phyloP scores from a whole-genome alignment of 2,888 invertebrate species.

The Eudasyphora cyanicolor region DNA sequence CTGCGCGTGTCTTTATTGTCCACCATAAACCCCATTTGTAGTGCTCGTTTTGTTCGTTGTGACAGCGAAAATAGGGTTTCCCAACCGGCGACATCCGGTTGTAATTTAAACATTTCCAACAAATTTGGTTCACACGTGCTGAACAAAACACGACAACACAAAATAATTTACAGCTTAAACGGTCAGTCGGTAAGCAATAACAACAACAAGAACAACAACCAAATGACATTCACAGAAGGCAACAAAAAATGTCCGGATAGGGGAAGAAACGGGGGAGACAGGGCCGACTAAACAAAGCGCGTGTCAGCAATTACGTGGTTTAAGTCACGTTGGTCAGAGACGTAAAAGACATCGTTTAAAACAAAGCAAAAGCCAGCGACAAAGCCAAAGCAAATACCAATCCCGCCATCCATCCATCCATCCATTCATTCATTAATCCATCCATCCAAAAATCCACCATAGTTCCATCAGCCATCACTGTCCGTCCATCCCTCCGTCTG shows the following conservation, averaged over 20 bases:
- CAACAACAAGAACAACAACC: conserved; percentile 16
- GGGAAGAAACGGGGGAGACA: not conserved
- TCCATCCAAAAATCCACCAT: too few species aligned
- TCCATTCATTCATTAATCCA: not conserved
- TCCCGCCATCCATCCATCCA: not conserved
- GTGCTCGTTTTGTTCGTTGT: not conserved
- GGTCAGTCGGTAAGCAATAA: not conserved
- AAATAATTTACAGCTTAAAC: conserved; percentile 6
- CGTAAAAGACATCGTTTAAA: conserved; percentile 60
- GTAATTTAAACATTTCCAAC: conserved; percentile 39
- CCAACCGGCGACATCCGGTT: conserved; percentile 49
- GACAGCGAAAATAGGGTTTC: conserved; percentile 34
- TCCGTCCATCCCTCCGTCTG: too few species aligned
- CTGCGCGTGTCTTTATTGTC: not conserved
- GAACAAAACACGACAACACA: not conserved
- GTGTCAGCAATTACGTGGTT: conserved; percentile 60
- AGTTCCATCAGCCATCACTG: too few species aligned
- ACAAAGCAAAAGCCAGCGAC: not conserved
- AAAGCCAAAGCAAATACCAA: not conserved
- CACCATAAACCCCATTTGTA: not conserved
- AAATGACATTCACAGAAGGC: conserved; percentile 34
- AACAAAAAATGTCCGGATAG: not conserved
- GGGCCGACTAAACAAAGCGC: conserved; percentile 7
- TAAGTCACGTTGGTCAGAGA: conserved; percentile 54
- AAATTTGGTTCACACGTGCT: conserved; percentile 75